These are phyloP conservation scores for Cheilosia soror DNA, from an alignment of 2,888 invertebrate species.

Conservation along the genomic window DNA sequence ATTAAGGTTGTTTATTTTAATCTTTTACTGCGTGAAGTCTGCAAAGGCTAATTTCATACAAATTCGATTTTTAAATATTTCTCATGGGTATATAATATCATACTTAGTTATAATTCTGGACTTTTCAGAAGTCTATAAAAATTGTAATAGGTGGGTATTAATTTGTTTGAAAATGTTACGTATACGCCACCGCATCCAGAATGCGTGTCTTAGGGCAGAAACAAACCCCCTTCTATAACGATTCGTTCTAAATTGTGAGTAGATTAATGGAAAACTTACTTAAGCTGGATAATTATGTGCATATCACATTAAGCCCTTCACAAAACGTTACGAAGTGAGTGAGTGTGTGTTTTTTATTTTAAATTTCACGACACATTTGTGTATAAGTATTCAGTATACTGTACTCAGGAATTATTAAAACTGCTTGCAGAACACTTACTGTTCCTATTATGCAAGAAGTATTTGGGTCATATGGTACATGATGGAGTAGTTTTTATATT, in stretches of 20 bases:
- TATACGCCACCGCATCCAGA: constrained; percentile 30
- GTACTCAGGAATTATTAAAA: too few relatives aligned
- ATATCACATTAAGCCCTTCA: constrained; percentile 14
- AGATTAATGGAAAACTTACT: background rate
- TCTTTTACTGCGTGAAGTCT: background rate
- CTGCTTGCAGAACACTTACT: too few relatives aligned
- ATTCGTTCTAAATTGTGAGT: background rate
- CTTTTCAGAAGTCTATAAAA: too few relatives aligned
- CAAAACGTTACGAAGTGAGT: background rate
- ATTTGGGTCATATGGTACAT: too few relatives aligned
- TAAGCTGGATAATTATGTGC: constrained; percentile 5
- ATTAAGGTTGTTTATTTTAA: constrained; percentile 5
- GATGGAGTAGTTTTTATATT: too few relatives aligned
- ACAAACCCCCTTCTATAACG: background rate
- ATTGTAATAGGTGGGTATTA: background rate
- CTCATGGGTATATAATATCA: too few relatives aligned
- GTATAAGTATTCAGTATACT: too few relatives aligned
- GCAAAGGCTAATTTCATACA: background rate
- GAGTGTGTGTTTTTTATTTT: background rate
- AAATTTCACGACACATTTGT: too few relatives aligned
- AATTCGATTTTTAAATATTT: background rate
- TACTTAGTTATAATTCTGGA: too few relatives aligned
- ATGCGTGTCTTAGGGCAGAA: background rate
- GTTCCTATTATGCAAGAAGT: too few relatives aligned
- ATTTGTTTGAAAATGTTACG: constrained; percentile 12